A percentile compares a stretch with the other conserved stretches of the same genome.
Evolutionary conservation across 2,113 vertebrate genomes (phyloP).

Genomic region (Chionis minor): DNA sequence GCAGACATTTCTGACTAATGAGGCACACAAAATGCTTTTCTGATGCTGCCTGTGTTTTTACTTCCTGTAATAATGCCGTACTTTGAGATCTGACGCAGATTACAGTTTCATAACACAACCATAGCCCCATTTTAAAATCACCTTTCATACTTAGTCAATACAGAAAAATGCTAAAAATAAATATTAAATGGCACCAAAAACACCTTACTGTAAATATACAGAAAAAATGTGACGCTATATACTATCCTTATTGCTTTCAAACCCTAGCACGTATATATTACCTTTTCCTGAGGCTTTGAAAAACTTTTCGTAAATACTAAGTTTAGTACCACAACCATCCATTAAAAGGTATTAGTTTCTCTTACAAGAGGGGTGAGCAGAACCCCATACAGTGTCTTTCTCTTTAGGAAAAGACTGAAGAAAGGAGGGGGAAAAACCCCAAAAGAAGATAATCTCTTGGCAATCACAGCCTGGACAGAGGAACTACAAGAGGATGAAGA

Average conservation of each 20-base stretch:
- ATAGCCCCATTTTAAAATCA: background rate
- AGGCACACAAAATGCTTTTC: conserved; percentile 16
- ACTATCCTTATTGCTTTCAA: background rate
- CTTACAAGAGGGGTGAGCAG: background rate
- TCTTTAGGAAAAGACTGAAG: background rate
- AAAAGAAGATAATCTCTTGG: background rate
- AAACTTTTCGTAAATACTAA: background rate
- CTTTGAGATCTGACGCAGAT: background rate
- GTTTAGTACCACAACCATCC: background rate
- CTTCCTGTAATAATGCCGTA: background rate
- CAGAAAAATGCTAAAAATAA: background rate
- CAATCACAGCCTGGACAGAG: background rate
- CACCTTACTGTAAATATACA: background rate
- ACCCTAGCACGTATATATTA: background rate
- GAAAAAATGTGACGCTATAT: background rate
- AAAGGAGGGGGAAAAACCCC: rapidly evolving
- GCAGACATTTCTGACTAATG: background rate
- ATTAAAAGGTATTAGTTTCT: background rate
- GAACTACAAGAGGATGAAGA: background rate
- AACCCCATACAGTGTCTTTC: background rate
- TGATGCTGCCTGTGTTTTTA: background rate
- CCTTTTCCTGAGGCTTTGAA: background rate
- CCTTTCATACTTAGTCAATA: background rate
- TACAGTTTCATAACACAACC: background rate
- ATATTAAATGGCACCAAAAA: background rate